A percentile compares a stretch with the other conserved stretches of the same genome.
Evolutionary conservation across 2,113 vertebrate species (phyloP).

Genomic region (Coptodon rendalli): DNA sequence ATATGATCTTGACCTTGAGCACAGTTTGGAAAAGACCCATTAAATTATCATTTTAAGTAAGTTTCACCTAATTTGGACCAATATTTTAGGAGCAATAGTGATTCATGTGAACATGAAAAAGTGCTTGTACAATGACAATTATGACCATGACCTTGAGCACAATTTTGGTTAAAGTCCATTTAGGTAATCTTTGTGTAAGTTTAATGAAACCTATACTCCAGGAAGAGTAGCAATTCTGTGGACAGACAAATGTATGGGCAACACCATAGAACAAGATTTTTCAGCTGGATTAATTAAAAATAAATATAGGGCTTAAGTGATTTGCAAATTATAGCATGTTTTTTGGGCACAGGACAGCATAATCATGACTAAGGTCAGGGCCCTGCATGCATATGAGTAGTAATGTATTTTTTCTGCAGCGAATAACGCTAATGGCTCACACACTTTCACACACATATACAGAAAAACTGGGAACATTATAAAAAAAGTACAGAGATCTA

Average conservation of each 20-base stretch:
- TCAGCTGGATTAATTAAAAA: neutral
- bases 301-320: neutral
- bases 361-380: neutral
- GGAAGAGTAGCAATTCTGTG: neutral
- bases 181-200: neutral
- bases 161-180: neutral
- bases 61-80: neutral
- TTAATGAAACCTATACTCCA: neutral
- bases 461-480: neutral
- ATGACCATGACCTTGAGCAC: neutral
- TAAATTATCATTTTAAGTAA: neutral
- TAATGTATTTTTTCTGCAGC: conserved; percentile 12
- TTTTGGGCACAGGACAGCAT: neutral
- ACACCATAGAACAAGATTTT: neutral
- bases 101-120: neutral
- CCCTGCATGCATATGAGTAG: neutral
- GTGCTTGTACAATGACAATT: neutral
- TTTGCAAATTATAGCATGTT: neutral
- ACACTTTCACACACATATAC: conserved; percentile 18
- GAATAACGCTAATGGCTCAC: conserved; percentile 53
- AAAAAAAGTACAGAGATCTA: conserved; percentile 33
- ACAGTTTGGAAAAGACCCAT: neutral
- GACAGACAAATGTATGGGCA: neutral
- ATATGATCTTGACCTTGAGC: neutral
- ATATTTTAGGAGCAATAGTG: neutral